Conservation (phyloP, 2,113 vertebrate genomes). For the Nothobranchius kuhntae region DNA sequence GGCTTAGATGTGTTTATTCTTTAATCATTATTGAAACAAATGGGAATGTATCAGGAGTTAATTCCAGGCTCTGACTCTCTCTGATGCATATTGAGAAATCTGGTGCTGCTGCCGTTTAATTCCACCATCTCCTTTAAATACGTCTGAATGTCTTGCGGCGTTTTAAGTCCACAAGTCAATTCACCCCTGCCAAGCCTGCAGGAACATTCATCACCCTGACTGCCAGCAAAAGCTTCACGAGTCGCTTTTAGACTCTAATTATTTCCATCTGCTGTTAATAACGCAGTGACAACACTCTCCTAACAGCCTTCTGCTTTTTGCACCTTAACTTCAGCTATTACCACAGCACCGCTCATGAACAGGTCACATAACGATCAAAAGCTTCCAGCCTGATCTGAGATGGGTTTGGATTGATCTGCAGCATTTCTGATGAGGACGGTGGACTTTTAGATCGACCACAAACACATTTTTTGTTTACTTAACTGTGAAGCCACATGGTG, state of each 20-base stretch:
- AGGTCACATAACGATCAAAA: not conserved
- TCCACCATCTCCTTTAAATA: not conserved
- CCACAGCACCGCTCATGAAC: not conserved
- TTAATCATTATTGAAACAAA: not conserved
- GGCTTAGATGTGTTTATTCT: not conserved
- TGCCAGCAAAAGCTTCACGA: slow-evolving; percentile 7
- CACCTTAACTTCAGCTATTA: not conserved
- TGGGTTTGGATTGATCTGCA: not conserved
- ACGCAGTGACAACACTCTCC: not conserved
- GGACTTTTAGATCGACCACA: not conserved
- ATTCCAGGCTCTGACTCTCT: not conserved
- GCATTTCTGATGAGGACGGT: not conserved
- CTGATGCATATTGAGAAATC: not conserved
- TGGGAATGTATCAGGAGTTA: not conserved
- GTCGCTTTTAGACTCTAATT: slow-evolving; percentile 2
- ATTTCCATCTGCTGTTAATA: slow-evolving; percentile 27
- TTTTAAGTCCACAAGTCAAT: not conserved
- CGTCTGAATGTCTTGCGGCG: not conserved
- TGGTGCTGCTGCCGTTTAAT: not conserved
- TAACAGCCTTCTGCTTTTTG: not conserved
- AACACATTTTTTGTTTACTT: not conserved
- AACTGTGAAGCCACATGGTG: not conserved
- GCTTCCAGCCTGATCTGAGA: not conserved
- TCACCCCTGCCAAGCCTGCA: not conserved
- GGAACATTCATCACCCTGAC: not conserved